Base-by-base conservation (phyloP, 2,797 vertebrate genomes). In the Linurgus olivaceus region DNA sequence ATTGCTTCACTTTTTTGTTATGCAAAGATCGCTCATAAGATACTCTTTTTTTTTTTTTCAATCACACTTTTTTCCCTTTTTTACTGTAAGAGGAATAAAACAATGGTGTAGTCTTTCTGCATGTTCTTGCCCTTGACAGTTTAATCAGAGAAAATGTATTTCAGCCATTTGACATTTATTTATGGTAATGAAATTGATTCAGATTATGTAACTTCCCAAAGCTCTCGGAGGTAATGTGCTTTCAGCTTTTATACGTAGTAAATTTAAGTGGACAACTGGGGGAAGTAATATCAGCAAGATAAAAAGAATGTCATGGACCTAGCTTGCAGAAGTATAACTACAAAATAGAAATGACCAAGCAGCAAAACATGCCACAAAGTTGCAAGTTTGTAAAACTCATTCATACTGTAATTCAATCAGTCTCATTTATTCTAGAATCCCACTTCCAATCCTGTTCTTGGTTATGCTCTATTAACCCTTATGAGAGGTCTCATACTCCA, bases 151-250 rank as follows among this genome's bases (percentile, higher is more conserved):
- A 96, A 96, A 97, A 95, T 96, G 74, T 87, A 93, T 96, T 92
- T 88, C 91, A 83, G 83, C 79, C 94, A 87, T 96, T 92, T 97
- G 97, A 97, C 97, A 94, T 97, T 97, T 97, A 97, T 97, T 97
- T 97, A 97, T 96, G 96, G 68, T 97, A 97, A 97, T 97, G 88
- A 96, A 94, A 97, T 96, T 93, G 94, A 92, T 96, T 96, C 72
- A 35, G 88, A 74, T 97, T 93, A 90, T 55, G 58, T 94, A 96
- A 97, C 82, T 92, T 96, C 85, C 90, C 81, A 86, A 84, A 77
- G 78, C 73, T 87, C 86, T 72, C 44, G 31, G 61, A 81, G 21
- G 51, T 94, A 83, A 82, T 58, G 71, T 78, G 93, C 62, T 88
- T 88, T 91, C 6, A 1, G 31, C n/a, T 86, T 94, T 95, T 77